Evolutionary conservation across 2,797 vertebrate species (phyloP), one percentile per base, ranked within the genome.

Genomic region (Bradypodion ventrale): DNA sequence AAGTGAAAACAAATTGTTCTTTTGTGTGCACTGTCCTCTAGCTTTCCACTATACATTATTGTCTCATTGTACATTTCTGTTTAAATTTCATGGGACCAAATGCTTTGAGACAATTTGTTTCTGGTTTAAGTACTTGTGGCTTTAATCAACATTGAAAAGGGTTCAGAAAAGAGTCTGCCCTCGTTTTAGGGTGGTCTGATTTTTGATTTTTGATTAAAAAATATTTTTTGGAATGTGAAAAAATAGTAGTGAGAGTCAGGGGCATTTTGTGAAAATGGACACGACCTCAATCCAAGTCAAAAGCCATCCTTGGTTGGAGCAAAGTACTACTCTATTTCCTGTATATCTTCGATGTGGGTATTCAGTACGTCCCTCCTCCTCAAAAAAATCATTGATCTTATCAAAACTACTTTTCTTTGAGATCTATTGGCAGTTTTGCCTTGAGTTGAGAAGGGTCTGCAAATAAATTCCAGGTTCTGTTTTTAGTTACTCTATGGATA

Each of bases 11-110:
- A 66, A 37, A 77, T 6, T 44, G 60, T 69, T 72, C 68, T 78
- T 82, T 19, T 1, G 12, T 15, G 78, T 65, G 78, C 66, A 59
- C 46, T 10, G 49, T 12, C 37, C 63, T 9, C 75, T 44, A 25
- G 44, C 77, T 80, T 87, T 46, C 0, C 7, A 78, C 7, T 23
- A 9, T 15, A 74, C 77, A 89, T 87, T 87, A 85, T 83, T 83
- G 76, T 40, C 52, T 85, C 80, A 32, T 80, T 89, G 49, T 35
- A 25, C 75, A 83, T 90, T 74, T 83, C 44, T 37, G 52, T 75
- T 65, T 66, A 21, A 12, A 52, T 83, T 83, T 83, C 62, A 37
- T 21, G 52, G n/a, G 65, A 75, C 29, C 35, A 75, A 68, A 68
- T 42, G 16, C 44, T 62, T 68, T 9, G 32, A 25, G 35, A 75